Evolutionary conservation across 1,140 invertebrate genomes (phyloP), one percentile per base, ranked within the genome.

Genomic region (Leguminivora glycinivorella): DNA sequence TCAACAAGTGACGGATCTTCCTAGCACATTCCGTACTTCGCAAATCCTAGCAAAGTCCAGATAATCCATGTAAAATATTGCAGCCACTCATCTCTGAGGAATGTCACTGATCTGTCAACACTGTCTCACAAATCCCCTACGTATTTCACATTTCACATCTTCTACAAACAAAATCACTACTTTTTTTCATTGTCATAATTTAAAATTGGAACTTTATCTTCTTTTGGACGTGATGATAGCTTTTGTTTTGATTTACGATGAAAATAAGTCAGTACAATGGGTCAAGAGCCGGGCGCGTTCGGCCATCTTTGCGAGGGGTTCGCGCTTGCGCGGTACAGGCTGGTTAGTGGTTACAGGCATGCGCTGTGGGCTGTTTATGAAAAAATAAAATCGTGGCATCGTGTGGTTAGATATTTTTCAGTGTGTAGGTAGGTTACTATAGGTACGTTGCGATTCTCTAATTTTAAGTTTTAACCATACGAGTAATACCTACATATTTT

Each of bases 91-190:
- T 87, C 70, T 78, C 77, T 67, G 80, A 75, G 76, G 76, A 80
- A 80, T 79, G 70, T 73, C 71, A 80, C 75, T 70, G 70, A 82
- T 80, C 83, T 86, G 84, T 88, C 84, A 88, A 86, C 85, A 88
- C 52, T 17, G 47, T 72, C 38, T 19, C 47, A 56, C 34, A 67
- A 25, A 43, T 72, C 75, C 52, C 67, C 1, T 7, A 22, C 25
- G 26, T 29, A 63, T 17, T 29, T 29, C 47, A 10, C 58, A 17
- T 29, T 9, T 17, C 31, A 10, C 31, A 2, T 6, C 4, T 5
- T n/a, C 14, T 34, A 14, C 12, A 29, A 17, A 29, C 26, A 22
- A 29, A 63, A 63, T 17, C 29, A 63, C 58, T 63, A 12, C 0
- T n/a, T 31, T 31, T 17, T 17, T 63, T 29, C n/a, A 63, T 22